Conservation (phyloP, 2,888 invertebrate genomes). For the Tipula unca region DNA sequence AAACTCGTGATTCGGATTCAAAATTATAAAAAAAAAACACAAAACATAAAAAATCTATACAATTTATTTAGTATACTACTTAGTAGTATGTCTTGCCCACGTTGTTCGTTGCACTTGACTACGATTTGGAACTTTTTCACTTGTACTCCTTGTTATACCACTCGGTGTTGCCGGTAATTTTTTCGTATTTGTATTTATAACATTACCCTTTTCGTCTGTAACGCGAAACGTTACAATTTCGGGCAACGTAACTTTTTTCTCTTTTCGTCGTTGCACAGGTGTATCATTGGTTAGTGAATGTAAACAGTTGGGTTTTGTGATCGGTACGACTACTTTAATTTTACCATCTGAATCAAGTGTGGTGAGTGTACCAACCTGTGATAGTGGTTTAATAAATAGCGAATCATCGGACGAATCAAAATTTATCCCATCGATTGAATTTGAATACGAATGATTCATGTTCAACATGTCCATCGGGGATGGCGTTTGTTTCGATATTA, state of each 20-base stretch:
- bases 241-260: constrained; percentile 29
- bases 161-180: constrained; percentile 49
- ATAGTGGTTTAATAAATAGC: constrained; percentile 60
- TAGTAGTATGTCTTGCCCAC: constrained; percentile 84
- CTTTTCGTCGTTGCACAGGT: constrained; percentile 21
- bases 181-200: constrained; percentile 42
- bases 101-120: constrained; percentile 72
- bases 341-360: constrained; percentile 54
- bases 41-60: not conserved
- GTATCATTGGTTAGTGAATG: not conserved
- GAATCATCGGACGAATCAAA: constrained; percentile 47
- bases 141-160: constrained; percentile 67
- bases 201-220: constrained; percentile 44
- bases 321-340: constrained; percentile 54
- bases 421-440: constrained; percentile 35
- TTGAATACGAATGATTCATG: constrained; percentile 36
- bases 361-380: constrained; percentile 53
- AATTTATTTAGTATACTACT: constrained; percentile 34
- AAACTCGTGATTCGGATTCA: not conserved
- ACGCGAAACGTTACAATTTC: constrained; percentile 50
- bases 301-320: constrained; percentile 35
- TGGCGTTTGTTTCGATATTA: constrained; percentile 33
- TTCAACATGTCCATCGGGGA: constrained; percentile 37
- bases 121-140: constrained; percentile 77
- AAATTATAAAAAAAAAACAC: not conserved